phyloP scores from a whole-genome alignment of 2,113 vertebrate genomes.

The Laticauda colubrina region DNA sequence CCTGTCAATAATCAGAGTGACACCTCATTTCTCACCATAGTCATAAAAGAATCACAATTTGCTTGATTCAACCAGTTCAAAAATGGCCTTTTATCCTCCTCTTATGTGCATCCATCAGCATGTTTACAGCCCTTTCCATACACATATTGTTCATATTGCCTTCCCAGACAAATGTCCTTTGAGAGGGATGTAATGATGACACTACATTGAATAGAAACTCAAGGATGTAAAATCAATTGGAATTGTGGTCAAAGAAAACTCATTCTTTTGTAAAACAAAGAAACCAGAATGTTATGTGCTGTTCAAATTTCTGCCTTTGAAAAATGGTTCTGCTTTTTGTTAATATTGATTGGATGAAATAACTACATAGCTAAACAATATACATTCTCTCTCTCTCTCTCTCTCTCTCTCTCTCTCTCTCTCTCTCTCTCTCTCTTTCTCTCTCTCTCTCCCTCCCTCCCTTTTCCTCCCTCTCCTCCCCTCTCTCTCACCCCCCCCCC shows the following conservation, averaged over 20 bases:
- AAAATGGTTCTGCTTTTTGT: not conserved
- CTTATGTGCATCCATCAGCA: not conserved
- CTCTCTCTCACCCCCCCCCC: fast-evolving
- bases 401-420: too few species aligned
- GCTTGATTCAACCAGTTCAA: slow-evolving; percentile 7
- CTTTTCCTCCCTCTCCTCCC: too few species aligned
- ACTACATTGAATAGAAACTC: not conserved
- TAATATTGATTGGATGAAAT: not conserved
- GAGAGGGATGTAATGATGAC: fast-evolving
- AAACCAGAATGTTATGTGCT: too few species aligned
- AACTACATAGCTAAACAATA: not conserved
- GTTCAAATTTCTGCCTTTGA: not conserved
- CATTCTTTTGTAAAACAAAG: not conserved
- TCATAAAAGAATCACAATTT: slow-evolving; percentile 1
- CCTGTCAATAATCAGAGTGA: not conserved
- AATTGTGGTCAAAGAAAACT: not conserved
- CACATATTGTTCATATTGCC: not conserved
- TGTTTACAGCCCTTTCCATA: slow-evolving; percentile 6
- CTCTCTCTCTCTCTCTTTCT: too few species aligned
- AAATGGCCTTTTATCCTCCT: slow-evolving; percentile 8
- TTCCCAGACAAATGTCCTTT: not conserved
- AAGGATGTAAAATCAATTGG: not conserved
- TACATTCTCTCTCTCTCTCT: not conserved
- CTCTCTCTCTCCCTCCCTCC: too few species aligned
- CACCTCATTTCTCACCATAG: not conserved